phyloP scores from a whole-genome alignment of 2,888 invertebrate genomes.

The Exephanes ischioxanthus region DNA sequence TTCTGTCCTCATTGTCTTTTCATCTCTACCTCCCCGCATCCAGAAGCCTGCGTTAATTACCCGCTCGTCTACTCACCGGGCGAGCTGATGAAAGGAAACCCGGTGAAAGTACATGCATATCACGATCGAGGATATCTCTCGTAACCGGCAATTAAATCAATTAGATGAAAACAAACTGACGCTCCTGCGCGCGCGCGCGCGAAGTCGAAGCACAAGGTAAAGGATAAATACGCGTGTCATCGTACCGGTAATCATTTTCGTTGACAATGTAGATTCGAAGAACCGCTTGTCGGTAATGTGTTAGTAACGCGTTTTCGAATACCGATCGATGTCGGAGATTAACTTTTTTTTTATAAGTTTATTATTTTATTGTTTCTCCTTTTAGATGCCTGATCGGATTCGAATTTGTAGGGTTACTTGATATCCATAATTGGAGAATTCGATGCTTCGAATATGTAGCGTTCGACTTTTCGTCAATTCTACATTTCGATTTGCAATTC shows the following conservation, averaged over 20 bases:
- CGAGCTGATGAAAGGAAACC: constrained; percentile 5
- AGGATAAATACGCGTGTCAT: not conserved
- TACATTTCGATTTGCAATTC: too few species aligned
- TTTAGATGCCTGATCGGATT: too few species aligned
- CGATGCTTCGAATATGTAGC: too few species aligned
- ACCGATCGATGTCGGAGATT: too few species aligned
- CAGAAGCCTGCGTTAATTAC: constrained; percentile 32
- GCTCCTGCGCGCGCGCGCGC: not conserved
- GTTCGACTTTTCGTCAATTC: too few species aligned
- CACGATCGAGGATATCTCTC: constrained; percentile 15
- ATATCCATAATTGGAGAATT: too few species aligned
- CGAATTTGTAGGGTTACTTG: too few species aligned
- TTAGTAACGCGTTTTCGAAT: too few species aligned
- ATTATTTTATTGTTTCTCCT: too few species aligned
- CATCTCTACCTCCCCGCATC: not conserved
- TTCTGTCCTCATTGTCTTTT: constrained; percentile 10
- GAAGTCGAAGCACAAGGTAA: not conserved
- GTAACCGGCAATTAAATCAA: constrained; percentile 30
- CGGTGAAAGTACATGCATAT: constrained; percentile 27
- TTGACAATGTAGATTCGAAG: too few species aligned
- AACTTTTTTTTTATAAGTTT: too few species aligned
- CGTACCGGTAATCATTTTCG: not conserved
- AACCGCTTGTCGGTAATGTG: too few species aligned
- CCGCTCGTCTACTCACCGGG: not conserved
- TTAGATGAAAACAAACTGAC: not conserved